phyloP scores from a whole-genome alignment of 2,797 vertebrate genomes.

The Sternarchorhynchus goeldii region DNA sequence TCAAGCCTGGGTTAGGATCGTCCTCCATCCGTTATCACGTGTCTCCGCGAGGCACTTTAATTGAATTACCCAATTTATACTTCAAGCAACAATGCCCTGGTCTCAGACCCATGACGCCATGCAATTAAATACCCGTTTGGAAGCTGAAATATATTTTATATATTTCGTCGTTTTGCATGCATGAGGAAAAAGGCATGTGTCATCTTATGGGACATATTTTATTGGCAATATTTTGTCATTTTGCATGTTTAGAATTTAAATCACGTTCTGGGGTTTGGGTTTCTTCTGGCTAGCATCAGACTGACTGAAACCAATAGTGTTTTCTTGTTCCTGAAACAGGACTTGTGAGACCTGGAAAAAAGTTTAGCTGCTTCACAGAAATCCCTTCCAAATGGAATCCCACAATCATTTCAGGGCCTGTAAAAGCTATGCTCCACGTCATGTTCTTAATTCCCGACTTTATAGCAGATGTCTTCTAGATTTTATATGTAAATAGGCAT shows the following conservation, averaged over 20 bases:
- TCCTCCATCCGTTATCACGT: conserved; percentile 98
- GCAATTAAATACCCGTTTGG: conserved; percentile 97
- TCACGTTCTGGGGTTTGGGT: not conserved
- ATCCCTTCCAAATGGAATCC: not conserved
- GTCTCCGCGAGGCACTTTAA: conserved; percentile 97
- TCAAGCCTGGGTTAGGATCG: conserved; percentile 97
- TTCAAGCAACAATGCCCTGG: conserved; percentile 98
- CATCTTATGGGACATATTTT: conserved; percentile 29
- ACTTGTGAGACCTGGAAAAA: not conserved
- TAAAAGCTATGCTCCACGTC: conserved; percentile 6
- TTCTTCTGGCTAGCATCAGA: not conserved
- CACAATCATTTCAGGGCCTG: not conserved
- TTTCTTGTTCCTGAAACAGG: conserved; percentile 2
- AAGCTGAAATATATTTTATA: conserved; percentile 90
- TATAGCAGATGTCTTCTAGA: conserved; percentile 60
- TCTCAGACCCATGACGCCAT: conserved; percentile 92
- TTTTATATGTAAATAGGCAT: conserved; percentile 74
- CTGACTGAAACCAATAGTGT: not conserved
- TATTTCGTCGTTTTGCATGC: conserved; percentile 66
- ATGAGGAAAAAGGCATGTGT: conserved; percentile 23
- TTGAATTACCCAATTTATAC: conserved; percentile 99
- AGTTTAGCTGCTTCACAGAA: not conserved
- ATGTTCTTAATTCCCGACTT: conserved; percentile 44
- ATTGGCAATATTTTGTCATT: conserved; percentile 14
- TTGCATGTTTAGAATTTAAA: conserved; percentile 34